Percentiles rank a stretch among this genome's conserved stretches.
These are phyloP conservation scores for silkworm (Bombyx mori) DNA, from an alignment of 1,140 invertebrate genomes.

Conservation along the genomic window DNA sequence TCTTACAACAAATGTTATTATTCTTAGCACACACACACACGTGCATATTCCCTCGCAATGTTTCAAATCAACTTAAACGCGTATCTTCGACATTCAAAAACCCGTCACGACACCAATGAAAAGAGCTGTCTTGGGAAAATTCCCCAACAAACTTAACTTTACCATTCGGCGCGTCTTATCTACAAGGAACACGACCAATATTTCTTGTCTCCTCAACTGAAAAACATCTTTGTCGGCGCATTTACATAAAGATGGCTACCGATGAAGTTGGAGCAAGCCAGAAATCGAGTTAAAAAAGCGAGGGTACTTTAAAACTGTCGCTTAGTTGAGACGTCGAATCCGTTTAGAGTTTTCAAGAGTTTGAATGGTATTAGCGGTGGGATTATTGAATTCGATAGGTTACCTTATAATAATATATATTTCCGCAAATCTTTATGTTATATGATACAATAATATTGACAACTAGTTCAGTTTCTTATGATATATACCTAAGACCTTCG, in stretches of 20 bases:
- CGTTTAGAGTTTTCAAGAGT: slow-evolving; percentile 57
- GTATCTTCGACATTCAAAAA: slow-evolving; percentile 42
- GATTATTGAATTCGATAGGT: background rate
- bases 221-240: slow-evolving; percentile 38
- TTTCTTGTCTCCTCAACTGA: slow-evolving; percentile 10
- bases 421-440: too few species aligned
- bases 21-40: background rate
- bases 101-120: slow-evolving; percentile 45
- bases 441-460: too few species aligned
- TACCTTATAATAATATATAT: too few species aligned
- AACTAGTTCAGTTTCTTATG: too few species aligned
- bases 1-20: too few species aligned
- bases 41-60: slow-evolving; percentile 1
- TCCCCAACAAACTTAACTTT: slow-evolving; percentile 22
- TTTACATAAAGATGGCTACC: slow-evolving; percentile 64
- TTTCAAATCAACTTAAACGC: slow-evolving; percentile 38
- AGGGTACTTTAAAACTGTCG: slow-evolving; percentile 66
- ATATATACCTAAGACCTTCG: too few species aligned
- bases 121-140: slow-evolving; percentile 42
- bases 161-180: slow-evolving; percentile 18
- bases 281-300: slow-evolving; percentile 61
- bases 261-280: slow-evolving; percentile 46
- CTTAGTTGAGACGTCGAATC: slow-evolving; percentile 69
- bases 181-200: background rate
- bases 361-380: slow-evolving; percentile 2